Evolutionary conservation across 2,797 vertebrate species (phyloP).

Genomic region (Eulemur rubriventer): DNA sequence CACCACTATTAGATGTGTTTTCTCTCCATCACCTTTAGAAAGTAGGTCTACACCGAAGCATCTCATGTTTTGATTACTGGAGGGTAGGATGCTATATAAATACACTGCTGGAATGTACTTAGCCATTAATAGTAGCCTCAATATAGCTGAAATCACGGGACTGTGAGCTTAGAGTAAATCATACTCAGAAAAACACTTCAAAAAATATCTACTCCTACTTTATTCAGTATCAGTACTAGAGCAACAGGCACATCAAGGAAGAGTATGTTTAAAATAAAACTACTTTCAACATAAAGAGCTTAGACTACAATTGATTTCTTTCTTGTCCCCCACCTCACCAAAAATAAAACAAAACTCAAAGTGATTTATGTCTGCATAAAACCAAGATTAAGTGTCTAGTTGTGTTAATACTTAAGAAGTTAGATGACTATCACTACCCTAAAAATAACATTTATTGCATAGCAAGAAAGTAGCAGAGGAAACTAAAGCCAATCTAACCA

Average conservation of each 20-base stretch:
- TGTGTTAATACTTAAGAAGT: conserved; percentile 28
- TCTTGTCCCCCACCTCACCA: neutral
- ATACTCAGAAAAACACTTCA: conserved; percentile 20
- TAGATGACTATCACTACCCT: conserved; percentile 18
- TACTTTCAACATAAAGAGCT: neutral
- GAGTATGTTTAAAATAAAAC: neutral
- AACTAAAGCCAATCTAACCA: conserved; percentile 28
- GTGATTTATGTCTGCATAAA: neutral
- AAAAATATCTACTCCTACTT: conserved; percentile 25
- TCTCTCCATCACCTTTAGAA: neutral
- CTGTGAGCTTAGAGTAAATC: conserved; percentile 13
- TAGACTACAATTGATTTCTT: neutral
- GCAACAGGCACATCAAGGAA: neutral
- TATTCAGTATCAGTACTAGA: neutral
- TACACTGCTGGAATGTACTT: neutral
- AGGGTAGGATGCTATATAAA: conserved; percentile 20
- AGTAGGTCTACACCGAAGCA: neutral
- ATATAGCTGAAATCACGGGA: conserved; percentile 5
- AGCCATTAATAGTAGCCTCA: conserved; percentile 20
- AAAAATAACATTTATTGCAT: conserved; percentile 53
- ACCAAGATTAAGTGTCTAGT: conserved; percentile 14
- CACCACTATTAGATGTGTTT: neutral
- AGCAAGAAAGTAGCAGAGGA: neutral
- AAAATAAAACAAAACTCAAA: conserved; percentile 56
- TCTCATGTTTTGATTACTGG: conserved; percentile 30